A percentile compares a stretch with the other conserved stretches of the same genome.
These are phyloP conservation scores for Trogon melanurus DNA, from an alignment of 2,113 vertebrate species.

Conservation along the genomic window DNA sequence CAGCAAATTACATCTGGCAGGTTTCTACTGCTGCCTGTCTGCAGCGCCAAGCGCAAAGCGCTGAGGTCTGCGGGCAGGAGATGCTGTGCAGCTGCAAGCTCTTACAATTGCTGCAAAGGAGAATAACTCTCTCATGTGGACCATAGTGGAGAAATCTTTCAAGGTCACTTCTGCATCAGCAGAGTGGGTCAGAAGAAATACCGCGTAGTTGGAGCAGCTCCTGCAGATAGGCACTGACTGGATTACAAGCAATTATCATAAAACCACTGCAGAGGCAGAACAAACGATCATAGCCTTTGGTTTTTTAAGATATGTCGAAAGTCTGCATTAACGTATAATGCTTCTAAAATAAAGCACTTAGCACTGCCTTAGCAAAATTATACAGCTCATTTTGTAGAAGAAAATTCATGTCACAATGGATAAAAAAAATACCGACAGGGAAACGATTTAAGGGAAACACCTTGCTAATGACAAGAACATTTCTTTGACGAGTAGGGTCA, in stretches of 20 bases:
- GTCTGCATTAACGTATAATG: slow-evolving; percentile 32
- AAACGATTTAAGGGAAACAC: slow-evolving; percentile 51
- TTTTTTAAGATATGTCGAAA: background rate
- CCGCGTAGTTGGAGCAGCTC: background rate
- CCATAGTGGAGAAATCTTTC: background rate
- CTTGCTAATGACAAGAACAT: slow-evolving; percentile 54
- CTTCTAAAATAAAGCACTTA: slow-evolving; percentile 52
- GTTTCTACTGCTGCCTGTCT: background rate
- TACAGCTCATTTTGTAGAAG: slow-evolving; percentile 30
- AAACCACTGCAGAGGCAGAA: slow-evolving; percentile 23
- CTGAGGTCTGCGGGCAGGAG: background rate
- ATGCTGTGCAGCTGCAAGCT: background rate
- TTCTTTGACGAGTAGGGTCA: slow-evolving; percentile 7
- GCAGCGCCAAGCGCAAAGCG: accelerated
- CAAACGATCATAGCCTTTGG: background rate
- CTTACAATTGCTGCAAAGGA: background rate
- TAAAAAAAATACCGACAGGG: slow-evolving; percentile 5
- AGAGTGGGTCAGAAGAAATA: background rate
- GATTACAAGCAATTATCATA: background rate
- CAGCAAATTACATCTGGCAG: background rate
- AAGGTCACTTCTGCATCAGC: background rate
- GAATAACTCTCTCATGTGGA: background rate
- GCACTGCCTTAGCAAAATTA: slow-evolving; percentile 21
- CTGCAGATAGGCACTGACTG: background rate
- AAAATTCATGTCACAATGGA: slow-evolving; percentile 37